Conservation (phyloP, 2,888 invertebrate genomes). For the Coenonympha arcania region DNA sequence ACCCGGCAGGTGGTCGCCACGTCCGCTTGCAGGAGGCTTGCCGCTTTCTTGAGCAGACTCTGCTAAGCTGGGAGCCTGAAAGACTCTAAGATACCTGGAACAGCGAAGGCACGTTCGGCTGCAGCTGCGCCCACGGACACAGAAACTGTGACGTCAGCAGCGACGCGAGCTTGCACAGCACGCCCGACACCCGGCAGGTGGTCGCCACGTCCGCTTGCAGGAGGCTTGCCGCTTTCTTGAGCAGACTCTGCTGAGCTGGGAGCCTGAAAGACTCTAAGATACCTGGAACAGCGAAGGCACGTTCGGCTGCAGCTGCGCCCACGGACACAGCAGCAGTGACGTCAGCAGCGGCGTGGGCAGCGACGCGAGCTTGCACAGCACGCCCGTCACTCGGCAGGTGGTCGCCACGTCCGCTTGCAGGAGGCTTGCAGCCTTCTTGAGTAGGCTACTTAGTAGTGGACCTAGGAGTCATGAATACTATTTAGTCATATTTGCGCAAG, state of each 20-base stretch:
- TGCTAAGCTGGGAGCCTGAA: conserved; percentile 87
- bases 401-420: conserved; percentile 87
- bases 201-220: conserved; percentile 87
- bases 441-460: conserved; percentile 85
- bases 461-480: conserved; percentile 58
- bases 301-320: conserved; percentile 87
- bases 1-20: conserved; percentile 89
- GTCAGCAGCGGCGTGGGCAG: conserved; percentile 92
- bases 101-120: conserved; percentile 92
- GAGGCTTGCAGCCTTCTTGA: conserved; percentile 87
- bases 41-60: conserved; percentile 86
- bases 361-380: conserved; percentile 88
- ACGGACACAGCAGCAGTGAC: conserved; percentile 88
- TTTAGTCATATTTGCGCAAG: too few relatives aligned
- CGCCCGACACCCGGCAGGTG: conserved; percentile 89
- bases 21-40: conserved; percentile 87
- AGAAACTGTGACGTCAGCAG: conserved; percentile 89
- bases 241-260: conserved; percentile 84
- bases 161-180: conserved; percentile 88
- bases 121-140: conserved; percentile 84
- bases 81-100: conserved; percentile 84
- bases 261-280: conserved; percentile 72
- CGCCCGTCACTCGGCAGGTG: conserved; percentile 89
- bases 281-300: conserved; percentile 94
- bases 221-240: conserved; percentile 87